Percentiles rank a stretch among this genome's conserved stretches.
These are phyloP conservation scores for Rhinolophus ferrumequinum DNA, from an alignment of 2,113 vertebrate genomes.

Conservation along the genomic window DNA sequence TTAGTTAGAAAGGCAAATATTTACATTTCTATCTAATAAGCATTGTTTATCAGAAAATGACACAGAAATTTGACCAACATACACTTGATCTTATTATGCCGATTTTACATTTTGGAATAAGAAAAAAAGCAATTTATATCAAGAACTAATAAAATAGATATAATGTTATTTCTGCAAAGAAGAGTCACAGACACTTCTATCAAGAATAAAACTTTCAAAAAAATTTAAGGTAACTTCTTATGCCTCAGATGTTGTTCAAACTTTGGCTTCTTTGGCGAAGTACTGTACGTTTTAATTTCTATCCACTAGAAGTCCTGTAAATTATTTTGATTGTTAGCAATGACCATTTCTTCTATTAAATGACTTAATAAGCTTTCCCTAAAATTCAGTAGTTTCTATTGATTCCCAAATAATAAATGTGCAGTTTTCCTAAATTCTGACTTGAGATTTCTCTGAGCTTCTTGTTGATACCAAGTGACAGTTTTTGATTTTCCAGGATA, in stretches of 20 bases:
- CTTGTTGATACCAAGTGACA: constrained; percentile 43
- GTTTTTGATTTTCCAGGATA: constrained; percentile 21
- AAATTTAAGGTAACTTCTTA: background rate
- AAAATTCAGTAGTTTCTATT: constrained; percentile 13
- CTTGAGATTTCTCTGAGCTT: constrained; percentile 14
- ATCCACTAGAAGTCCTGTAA: background rate
- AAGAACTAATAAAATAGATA: background rate
- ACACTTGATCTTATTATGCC: background rate
- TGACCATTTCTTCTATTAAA: constrained; percentile 34
- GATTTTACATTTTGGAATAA: constrained; percentile 4
- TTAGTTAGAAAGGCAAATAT: background rate
- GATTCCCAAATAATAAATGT: constrained; percentile 38
- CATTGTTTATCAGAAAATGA: background rate
- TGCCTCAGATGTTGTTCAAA: background rate
- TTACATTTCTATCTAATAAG: background rate
- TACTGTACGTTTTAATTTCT: background rate
- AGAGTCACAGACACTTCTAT: background rate
- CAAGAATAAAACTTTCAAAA: background rate
- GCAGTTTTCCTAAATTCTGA: constrained; percentile 7
- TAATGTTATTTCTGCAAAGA: background rate
- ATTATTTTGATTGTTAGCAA: background rate
- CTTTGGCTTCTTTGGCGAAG: background rate
- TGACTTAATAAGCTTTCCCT: background rate
- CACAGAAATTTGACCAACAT: background rate
- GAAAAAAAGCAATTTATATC: background rate